A percentile compares a stretch with the other conserved stretches of the same genome.
These are phyloP conservation scores for Craniophora ligustri DNA, from an alignment of 2,888 invertebrate species.

Conservation along the genomic window DNA sequence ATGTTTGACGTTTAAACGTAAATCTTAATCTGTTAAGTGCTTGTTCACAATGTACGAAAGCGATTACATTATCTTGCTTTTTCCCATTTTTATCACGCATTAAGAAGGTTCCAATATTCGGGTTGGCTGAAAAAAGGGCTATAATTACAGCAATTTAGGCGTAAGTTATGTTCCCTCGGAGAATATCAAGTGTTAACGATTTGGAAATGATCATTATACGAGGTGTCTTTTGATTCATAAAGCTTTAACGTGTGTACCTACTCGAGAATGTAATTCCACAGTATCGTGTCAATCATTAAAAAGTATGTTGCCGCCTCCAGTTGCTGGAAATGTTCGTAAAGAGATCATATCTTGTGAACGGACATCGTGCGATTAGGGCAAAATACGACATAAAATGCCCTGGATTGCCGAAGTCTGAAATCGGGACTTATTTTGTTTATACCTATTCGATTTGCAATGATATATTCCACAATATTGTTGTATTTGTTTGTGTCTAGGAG, in stretches of 20 bases:
- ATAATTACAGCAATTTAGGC: background rate
- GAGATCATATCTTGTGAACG: too few relatives aligned
- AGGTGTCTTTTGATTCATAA: background rate
- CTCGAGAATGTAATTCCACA: too few relatives aligned
- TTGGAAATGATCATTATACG: background rate
- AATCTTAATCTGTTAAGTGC: conserved; percentile 49
- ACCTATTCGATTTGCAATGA: too few relatives aligned
- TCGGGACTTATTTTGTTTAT: too few relatives aligned
- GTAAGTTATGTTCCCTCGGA: background rate
- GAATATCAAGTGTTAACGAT: background rate
- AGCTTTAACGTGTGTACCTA: background rate
- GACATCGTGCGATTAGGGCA: too few relatives aligned
- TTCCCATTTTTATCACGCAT: conserved; percentile 26
- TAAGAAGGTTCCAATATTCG: background rate
- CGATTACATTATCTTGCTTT: conserved; percentile 34
- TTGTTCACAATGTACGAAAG: conserved; percentile 25
- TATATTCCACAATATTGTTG: too few relatives aligned
- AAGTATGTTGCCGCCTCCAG: too few relatives aligned
- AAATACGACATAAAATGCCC: too few relatives aligned
- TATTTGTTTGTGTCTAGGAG: too few relatives aligned
- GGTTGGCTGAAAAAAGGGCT: background rate
- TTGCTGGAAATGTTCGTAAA: too few relatives aligned
- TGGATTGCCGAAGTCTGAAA: too few relatives aligned
- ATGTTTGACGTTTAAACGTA: conserved; percentile 15
- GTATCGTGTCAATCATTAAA: too few relatives aligned